Evolutionary conservation across 2,888 invertebrate species (phyloP), one percentile per base, ranked within the genome.

Genomic region (Euproctis similis): DNA sequence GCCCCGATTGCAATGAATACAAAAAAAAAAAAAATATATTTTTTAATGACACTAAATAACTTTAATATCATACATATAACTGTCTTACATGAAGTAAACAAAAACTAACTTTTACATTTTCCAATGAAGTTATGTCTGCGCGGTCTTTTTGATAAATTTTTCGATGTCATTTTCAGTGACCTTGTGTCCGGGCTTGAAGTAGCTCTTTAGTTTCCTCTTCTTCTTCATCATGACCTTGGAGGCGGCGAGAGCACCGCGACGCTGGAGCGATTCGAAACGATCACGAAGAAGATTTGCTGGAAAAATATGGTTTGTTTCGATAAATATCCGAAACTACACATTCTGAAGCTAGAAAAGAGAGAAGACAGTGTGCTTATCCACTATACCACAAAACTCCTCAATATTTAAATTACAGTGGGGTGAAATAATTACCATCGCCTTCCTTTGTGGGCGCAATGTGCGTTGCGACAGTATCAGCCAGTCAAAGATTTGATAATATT

Each of bases 231-330:
- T 90, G 35, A 76, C 85, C 52, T 88, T 82, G 33, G 86, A 80
- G 7, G 95, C 92, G 38, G 94, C 94, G 24, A 98, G 80, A n/a
- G 97, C 90, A 49, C 96, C 97, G 44, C 97, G 90, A 31, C 92
- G 92, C 66, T 97, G 97, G 40, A 97, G 77, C 34, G 94, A 95
- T 56, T 92, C 92, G 64, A 90, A 97, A 11, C 96, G 88, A 42
- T 97, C 96, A 8, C 88, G 86, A 4, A 97, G 81, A n/a, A 96
- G 73, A 68, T 89, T 92, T 4, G 92, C 89, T 76, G 86, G 6
- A 7, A 30, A 31, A 61, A 11, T 3, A 12, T 8, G 1, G 5
- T 13, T 24, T 19, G n/a, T 19, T n/a, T n/a, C n/a, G n/a, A n/a
- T n/a, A 17, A 19, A 13, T 12, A 13, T 8, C 14, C 7, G 10